Evolutionary conservation across 1,140 invertebrate genomes (phyloP), one percentile per base, ranked within the genome.

Genomic region (Charaxes varanes): DNA sequence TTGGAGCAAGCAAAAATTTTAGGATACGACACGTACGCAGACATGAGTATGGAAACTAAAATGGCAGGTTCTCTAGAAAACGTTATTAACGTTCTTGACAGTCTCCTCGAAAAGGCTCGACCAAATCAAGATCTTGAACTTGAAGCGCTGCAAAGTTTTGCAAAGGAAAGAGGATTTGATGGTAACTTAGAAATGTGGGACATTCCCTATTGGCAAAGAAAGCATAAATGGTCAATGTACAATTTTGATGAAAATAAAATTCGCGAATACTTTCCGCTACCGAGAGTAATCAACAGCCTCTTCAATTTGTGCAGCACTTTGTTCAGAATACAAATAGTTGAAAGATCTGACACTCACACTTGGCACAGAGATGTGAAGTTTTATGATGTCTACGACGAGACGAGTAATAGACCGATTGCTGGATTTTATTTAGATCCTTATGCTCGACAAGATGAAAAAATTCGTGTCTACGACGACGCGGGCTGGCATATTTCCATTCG

Each of bases 41-140:
- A 96, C 16, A 90, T 97, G 89, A 95, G 92, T 16, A 95, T 98
- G 94, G 90, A 94, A 85, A 97, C 94, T 0, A 97, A 97, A 87
- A 97, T 98, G 94, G 94, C 95, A 2, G 92, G 90, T 17, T 91
- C 73, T 50, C 76, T 96, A n/a, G 88, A 93, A 13, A 93, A 92
- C 78, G 89, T 97, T 1, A 84, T 91, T 34, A 84, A 88, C 27
- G 88, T 93, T 45, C 83, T 97, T n/a, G 85, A 91, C 30, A 89
- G 78, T 48, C 85, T 95, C 27, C 77, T 90, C 1, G 85, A 88
- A 56, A 87, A 84, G 57, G 90, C 92, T 47, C 87, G 87, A 41
- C 90, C 91, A 2, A 87, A 88, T 6, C 94, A 96, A 70, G 88
- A 92, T 37, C 76, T 88, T 22, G 95, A 98, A 86, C 64, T 98